A percentile compares a stretch with the other conserved stretches of the same genome.
These are phyloP conservation scores for Ophioderma brevispina DNA, from an alignment of 35 echinoderm and acorn worm genomes.

Conservation along the genomic window DNA sequence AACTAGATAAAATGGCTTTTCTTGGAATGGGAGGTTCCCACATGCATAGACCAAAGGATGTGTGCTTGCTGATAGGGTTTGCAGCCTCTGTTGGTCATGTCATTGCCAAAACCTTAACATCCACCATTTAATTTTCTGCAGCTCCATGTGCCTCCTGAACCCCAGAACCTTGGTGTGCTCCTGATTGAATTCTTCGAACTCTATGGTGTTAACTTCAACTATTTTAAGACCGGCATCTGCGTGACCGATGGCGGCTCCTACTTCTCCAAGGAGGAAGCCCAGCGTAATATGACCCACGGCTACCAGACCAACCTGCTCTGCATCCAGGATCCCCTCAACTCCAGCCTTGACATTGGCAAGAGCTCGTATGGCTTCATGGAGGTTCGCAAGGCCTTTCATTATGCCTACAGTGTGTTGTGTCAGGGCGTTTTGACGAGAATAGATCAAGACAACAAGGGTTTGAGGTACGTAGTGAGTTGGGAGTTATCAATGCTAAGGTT, in stretches of 20 bases:
- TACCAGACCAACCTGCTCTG: conserved; percentile 76
- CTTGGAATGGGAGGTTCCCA: no score
- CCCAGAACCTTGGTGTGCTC: conserved; percentile 82
- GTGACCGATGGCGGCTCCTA: conserved; percentile 84
- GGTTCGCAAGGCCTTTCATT: conserved; percentile 84
- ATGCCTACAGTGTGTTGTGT: conserved; percentile 80
- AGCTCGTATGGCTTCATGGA: conserved; percentile 91
- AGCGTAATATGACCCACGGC: conserved; percentile 61
- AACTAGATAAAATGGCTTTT: no score
- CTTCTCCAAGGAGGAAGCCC: conserved; percentile 91
- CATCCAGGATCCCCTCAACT: conserved; percentile 91
- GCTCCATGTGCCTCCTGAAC: conserved; percentile 83
- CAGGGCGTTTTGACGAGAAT: conserved; percentile 71
- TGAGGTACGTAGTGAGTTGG: conserved; percentile 85
- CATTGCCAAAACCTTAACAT: no score
- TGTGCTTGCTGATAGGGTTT: no score
- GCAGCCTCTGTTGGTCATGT: no score
- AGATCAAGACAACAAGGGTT: conserved; percentile 73
- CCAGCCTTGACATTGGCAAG: conserved; percentile 74
- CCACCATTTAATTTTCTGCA: no score
- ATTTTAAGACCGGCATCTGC: conserved; percentile 94
- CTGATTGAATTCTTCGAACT: conserved; percentile 99
- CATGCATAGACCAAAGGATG: no score
- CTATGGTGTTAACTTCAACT: conserved; percentile 95
- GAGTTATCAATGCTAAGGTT: no score